Evolutionary conservation across 1,140 invertebrate genomes (phyloP), one percentile per base, ranked within the genome.

Genomic region (Xylocopa sonorina): DNA sequence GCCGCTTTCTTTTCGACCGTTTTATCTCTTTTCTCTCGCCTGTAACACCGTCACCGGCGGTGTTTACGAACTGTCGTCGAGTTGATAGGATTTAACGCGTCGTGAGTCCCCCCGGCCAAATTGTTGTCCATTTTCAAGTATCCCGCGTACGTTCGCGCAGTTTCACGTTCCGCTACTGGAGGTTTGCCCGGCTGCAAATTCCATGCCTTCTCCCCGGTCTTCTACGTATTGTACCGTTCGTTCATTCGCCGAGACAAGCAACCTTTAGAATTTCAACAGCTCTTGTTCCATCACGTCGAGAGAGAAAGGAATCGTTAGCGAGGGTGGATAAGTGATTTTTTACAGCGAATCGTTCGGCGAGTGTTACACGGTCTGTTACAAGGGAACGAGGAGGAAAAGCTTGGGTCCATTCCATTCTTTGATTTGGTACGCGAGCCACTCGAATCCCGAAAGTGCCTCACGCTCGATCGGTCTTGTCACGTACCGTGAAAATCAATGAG

Each of bases 401-500:
- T 60, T 57, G 74, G 55, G 69, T 81, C 53, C 58, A 68, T 81
- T 73, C 50, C 50, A 43, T 34, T 57, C 38, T 32, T 50, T 43
- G 43, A 12, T 27, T 9, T n/a, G 9, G 6, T 18, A n/a, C 51
- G 53, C 46, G 24, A 46, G 41, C 7, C 48, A 18, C 21, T 71
- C n/a, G 69, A 58, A 69, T 76, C 48, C 63, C 55, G 63, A 68
- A 83, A 81, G 73, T 51, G 69, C 75, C n/a, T 87, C 80, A 84
- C 80, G 75, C 60, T 83, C 80, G 74, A 83, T 83, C 82, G 80
- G 53, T 78, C 68, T 76, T 81, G 87, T 87, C 87, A 87, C 88
- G 81, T 88, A 85, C 29, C 76, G 63, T 55, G 77, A 68, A 87
- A 89, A 89, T 89, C 88, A 89, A 88, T 87, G 88, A 88, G 81